A percentile compares a stretch with the other conserved stretches of the same genome.
Evolutionary conservation across 2,888 invertebrate genomes (phyloP).

Genomic region (Corythucha ciliata): DNA sequence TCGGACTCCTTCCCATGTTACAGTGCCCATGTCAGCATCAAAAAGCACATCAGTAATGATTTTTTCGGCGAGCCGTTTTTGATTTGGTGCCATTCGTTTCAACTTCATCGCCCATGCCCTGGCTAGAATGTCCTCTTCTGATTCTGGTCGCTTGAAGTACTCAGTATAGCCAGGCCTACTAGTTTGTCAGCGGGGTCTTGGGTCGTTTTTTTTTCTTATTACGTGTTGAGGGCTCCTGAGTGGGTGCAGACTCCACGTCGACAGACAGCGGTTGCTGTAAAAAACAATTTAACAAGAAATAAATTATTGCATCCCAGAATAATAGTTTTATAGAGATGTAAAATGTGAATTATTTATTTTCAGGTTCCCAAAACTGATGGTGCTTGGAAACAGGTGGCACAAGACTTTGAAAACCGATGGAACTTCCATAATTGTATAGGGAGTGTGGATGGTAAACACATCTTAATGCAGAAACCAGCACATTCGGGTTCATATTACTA

Average conservation of each 20-base stretch:
- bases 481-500: slow-evolving; percentile 35
- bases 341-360: slow-evolving; percentile 1
- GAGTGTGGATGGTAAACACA: slow-evolving; percentile 38
- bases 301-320: slow-evolving; percentile 1
- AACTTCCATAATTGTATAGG: slow-evolving; percentile 38
- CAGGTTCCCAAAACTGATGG: slow-evolving; percentile 24
- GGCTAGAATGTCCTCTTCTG: too few relatives aligned
- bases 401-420: slow-evolving; percentile 31
- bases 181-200: too few relatives aligned
- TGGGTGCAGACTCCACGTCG: slow-evolving; percentile 4
- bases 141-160: too few relatives aligned
- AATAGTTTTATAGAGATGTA: slow-evolving; percentile 1
- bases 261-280: slow-evolving; percentile 5
- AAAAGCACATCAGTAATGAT: too few relatives aligned
- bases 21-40: too few relatives aligned
- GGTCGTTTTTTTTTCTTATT: too few relatives aligned
- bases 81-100: too few relatives aligned
- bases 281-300: slow-evolving; percentile 4
- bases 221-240: too few relatives aligned
- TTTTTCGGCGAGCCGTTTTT: too few relatives aligned
- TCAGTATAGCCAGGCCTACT: too few relatives aligned
- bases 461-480: slow-evolving; percentile 35
- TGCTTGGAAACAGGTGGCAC: slow-evolving; percentile 18
- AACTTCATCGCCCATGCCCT: too few relatives aligned
- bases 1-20: too few relatives aligned